Evolutionary conservation across 2,888 invertebrate species (phyloP).

Genomic region (Aspidapion aeneum): DNA sequence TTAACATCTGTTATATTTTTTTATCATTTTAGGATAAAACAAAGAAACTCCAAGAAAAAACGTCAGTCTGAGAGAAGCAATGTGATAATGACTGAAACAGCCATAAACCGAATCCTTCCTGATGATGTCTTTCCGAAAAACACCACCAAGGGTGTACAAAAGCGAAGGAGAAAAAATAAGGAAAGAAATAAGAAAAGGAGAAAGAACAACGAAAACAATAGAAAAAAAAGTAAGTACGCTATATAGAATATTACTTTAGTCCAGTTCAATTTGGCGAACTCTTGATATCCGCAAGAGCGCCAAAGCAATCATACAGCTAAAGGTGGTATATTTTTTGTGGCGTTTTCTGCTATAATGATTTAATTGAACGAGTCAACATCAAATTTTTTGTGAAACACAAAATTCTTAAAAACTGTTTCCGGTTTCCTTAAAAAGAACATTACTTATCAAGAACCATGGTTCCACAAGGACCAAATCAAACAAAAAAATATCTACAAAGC

Average conservation of each 20-base stretch:
- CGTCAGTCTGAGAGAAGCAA: slow-evolving; percentile 3
- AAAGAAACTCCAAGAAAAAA: slow-evolving; percentile 16
- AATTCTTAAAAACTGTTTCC: too few species aligned
- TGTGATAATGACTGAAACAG: not conserved
- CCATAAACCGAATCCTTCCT: not conserved
- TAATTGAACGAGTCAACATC: too few species aligned
- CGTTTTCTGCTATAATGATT: too few species aligned
- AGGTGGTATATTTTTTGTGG: too few species aligned
- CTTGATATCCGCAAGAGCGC: too few species aligned
- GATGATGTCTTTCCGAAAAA: slow-evolving; percentile 1
- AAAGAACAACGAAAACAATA: slow-evolving; percentile 25
- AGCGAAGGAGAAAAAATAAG: slow-evolving; percentile 29
- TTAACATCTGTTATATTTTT: not conserved
- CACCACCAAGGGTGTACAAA: slow-evolving; percentile 26
- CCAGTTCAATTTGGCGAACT: not conserved
- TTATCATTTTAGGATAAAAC: slow-evolving; percentile 19
- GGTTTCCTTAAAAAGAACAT: too few species aligned
- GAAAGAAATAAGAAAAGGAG: slow-evolving; percentile 34
- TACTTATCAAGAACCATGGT: too few species aligned
- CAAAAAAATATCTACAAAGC: too few species aligned
- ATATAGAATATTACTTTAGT: slow-evolving; percentile 11
- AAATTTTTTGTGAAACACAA: too few species aligned
- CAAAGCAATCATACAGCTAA: too few species aligned
- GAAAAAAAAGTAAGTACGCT: slow-evolving; percentile 31
- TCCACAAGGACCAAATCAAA: too few species aligned